Conservation (phyloP, 2,113 vertebrate genomes). For the Caranx melampygus region DNA sequence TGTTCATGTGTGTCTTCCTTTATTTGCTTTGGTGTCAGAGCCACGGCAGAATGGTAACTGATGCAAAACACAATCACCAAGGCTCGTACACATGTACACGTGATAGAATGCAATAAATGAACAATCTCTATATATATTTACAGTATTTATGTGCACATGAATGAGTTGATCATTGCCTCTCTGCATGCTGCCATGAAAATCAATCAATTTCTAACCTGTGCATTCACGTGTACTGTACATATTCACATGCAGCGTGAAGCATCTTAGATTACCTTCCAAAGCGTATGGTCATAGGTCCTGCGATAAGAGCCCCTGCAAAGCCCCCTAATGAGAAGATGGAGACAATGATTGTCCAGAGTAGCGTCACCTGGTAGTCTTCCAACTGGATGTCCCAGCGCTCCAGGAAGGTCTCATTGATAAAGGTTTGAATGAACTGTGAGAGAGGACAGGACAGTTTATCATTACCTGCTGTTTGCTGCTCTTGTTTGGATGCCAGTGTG, state of each 20-base stretch:
- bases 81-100: background rate
- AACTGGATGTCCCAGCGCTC: slow-evolving; percentile 82
- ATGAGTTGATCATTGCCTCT: slow-evolving; percentile 41
- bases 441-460: slow-evolving; percentile 20
- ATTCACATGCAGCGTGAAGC: background rate
- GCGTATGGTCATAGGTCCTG: slow-evolving; percentile 89
- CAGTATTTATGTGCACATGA: too few species aligned
- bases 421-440: slow-evolving; percentile 88
- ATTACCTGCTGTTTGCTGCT: background rate
- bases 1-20: background rate
- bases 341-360: slow-evolving; percentile 91
- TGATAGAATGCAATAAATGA: slow-evolving; percentile 26
- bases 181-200: background rate
- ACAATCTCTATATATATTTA: background rate
- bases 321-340: slow-evolving; percentile 90
- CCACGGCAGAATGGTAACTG: too few species aligned
- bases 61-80: background rate
- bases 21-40: too few species aligned
- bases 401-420: slow-evolving; percentile 88
- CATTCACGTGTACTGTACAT: background rate
- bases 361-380: slow-evolving; percentile 81
- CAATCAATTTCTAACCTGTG: background rate
- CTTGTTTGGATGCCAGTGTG: too few species aligned
- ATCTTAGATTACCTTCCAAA: slow-evolving; percentile 87
- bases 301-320: slow-evolving; percentile 85